Percentiles rank a stretch among this genome's conserved stretches.
These are phyloP conservation scores for Verasper variegatus DNA, from an alignment of 2,113 vertebrate species.

Conservation along the genomic window DNA sequence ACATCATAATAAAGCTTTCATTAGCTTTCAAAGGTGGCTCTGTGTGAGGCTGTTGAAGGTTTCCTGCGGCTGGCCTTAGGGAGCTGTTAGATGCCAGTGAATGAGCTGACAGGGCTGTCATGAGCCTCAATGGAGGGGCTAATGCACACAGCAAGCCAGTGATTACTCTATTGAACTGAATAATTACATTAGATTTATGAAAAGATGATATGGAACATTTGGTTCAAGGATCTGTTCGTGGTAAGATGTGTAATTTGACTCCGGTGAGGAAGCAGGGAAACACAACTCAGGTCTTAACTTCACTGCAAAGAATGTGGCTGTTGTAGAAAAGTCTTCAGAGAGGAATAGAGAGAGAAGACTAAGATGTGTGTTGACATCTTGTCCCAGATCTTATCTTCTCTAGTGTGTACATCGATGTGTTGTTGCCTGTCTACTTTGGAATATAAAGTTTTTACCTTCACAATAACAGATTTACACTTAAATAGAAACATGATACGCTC, in stretches of 20 bases:
- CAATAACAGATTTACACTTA: not conserved
- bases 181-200: constrained; percentile 63
- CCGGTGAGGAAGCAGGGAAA: constrained; percentile 15
- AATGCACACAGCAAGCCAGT: constrained; percentile 50
- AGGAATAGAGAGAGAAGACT: not conserved
- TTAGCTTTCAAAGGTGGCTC: constrained; percentile 74
- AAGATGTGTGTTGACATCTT: not conserved
- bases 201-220: constrained; percentile 34
- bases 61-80: constrained; percentile 59
- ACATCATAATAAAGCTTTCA: constrained; percentile 76
- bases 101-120: constrained; percentile 56
- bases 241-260: constrained; percentile 37
- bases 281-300: not conserved
- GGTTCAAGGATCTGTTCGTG: constrained; percentile 33
- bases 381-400: not conserved
- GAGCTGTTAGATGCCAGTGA: constrained; percentile 53
- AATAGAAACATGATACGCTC: not conserved
- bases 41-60: constrained; percentile 66
- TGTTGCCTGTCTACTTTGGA: not conserved
- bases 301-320: not conserved
- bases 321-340: no score
- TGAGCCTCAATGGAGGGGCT: constrained; percentile 45
- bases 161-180: constrained; percentile 60
- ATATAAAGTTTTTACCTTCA: not conserved
- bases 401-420: not conserved